A percentile compares a stretch with the other conserved stretches of the same genome.
phyloP scores from a whole-genome alignment of 2,888 invertebrate species.

The Conchocele bisecta region DNA sequence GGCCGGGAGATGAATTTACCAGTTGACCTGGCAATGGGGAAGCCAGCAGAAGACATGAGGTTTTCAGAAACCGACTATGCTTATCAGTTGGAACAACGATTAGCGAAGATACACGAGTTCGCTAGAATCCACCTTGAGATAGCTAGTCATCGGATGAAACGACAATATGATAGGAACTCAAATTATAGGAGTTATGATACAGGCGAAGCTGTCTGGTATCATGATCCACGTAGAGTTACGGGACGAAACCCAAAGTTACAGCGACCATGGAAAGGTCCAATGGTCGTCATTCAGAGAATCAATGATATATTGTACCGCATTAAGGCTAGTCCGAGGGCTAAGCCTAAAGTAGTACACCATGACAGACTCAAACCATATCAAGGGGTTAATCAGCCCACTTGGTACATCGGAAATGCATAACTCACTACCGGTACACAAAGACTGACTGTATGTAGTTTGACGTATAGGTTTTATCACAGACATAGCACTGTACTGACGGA shows the following conservation, averaged over 20 bases:
- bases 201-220: constrained; percentile 30
- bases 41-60: constrained; percentile 1
- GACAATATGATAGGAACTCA: constrained; percentile 11
- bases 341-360: constrained; percentile 35
- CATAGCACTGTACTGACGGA: no score
- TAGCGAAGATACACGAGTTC: constrained; percentile 5
- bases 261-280: constrained; percentile 39
- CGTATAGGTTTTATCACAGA: no score
- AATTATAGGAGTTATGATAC: constrained; percentile 11
- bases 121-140: constrained; percentile 12
- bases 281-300: constrained; percentile 9
- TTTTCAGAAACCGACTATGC: constrained; percentile 6
- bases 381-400: not conserved
- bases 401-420: no score
- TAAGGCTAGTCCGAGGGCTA: constrained; percentile 3
- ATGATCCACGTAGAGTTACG: constrained; percentile 11
- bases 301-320: constrained; percentile 36
- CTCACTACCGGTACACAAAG: no score
- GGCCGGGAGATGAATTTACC: constrained; percentile 39
- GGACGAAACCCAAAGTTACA: constrained; percentile 33
- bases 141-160: constrained; percentile 20
- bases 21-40: constrained; percentile 27
- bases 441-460: no score
- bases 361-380: constrained; percentile 21
- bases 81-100: constrained; percentile 15